Conservation (phyloP, 2,797 vertebrate species). For the Tarsius wallacei region DNA sequence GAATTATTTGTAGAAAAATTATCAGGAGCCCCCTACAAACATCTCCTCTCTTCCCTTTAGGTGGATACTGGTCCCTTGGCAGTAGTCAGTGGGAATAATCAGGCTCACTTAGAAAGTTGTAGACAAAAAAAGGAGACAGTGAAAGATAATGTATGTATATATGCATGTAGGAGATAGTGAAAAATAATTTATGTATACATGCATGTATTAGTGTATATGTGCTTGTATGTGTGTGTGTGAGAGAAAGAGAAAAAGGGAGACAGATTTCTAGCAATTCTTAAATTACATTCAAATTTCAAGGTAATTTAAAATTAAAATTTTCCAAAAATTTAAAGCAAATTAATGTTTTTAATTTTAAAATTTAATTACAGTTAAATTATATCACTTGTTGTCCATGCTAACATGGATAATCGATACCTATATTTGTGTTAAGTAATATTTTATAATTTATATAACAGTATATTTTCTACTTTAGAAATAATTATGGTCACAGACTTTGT, state of each 20-base stretch:
- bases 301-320: neutral
- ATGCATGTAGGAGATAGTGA: neutral
- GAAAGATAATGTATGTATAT: neutral
- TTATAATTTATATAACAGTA: neutral
- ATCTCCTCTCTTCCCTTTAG: neutral
- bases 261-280: neutral
- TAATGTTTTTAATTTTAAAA: neutral
- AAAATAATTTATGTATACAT: neutral
- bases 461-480: conserved; percentile 37
- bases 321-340: neutral
- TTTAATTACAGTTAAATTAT: neutral
- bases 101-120: neutral
- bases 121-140: neutral
- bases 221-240: neutral
- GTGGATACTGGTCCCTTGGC: neutral
- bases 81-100: neutral
- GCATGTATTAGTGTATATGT: no score
- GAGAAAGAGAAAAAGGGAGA: neutral
- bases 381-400: neutral
- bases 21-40: neutral
- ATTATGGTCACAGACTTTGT: neutral
- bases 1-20: neutral
- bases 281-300: neutral
- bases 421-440: neutral
- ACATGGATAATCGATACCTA: neutral